A percentile compares a stretch with the other conserved stretches of the same genome.
phyloP scores from a whole-genome alignment of 2,888 invertebrate genomes.

The Deilephila elpenor region DNA sequence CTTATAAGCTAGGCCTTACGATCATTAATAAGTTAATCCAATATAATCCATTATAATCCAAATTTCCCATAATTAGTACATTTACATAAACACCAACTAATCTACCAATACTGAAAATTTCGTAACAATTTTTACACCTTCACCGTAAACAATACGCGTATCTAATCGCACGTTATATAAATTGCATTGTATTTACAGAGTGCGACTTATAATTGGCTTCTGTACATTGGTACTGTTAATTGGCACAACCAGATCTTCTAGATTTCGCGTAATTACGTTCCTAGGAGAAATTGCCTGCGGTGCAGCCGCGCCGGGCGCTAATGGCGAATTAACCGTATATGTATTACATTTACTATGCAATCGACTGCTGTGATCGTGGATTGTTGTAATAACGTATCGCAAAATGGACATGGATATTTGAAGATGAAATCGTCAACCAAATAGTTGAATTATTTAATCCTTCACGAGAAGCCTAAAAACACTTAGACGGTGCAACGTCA shows the following conservation, averaged over 20 bases:
- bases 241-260: constrained; percentile 55
- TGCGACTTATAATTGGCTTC: constrained; percentile 54
- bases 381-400: background rate
- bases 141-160: constrained; percentile 6
- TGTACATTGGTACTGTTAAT: constrained; percentile 51
- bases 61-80: background rate
- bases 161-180: constrained; percentile 28
- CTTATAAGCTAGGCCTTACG: too few species aligned
- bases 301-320: constrained; percentile 4
- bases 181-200: constrained; percentile 29
- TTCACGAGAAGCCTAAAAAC: too few species aligned
- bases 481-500: too few species aligned
- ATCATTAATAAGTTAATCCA: too few species aligned
- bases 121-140: background rate
- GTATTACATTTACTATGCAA: constrained; percentile 21
- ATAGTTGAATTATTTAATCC: too few species aligned
- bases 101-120: background rate
- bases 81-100: too few species aligned
- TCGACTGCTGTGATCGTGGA: background rate
- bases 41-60: too few species aligned
- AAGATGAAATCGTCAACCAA: too few species aligned
- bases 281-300: constrained; percentile 43
- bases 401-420: background rate
- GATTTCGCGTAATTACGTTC: constrained; percentile 48
- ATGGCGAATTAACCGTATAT: constrained; percentile 23